Evolutionary conservation across 2,113 vertebrate species (phyloP).

Genomic region (Callopanchax toddi): DNA sequence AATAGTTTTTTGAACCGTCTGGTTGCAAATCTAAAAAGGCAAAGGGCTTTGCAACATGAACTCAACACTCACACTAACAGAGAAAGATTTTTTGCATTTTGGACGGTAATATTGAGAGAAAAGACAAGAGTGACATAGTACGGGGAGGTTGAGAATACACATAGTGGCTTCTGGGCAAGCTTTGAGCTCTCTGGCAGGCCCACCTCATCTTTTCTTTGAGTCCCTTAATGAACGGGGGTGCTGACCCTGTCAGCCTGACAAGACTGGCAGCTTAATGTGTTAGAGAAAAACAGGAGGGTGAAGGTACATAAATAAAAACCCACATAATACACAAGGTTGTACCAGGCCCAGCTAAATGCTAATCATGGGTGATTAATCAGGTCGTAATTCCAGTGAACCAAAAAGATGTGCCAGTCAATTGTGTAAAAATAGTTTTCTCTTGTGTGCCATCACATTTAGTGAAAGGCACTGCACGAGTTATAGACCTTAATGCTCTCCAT

Average conservation of each 20-base stretch:
- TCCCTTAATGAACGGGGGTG: slow-evolving; percentile 85
- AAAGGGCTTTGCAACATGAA: background rate
- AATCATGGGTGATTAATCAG: slow-evolving; percentile 91
- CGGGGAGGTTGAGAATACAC: slow-evolving; percentile 28
- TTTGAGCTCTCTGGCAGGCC: slow-evolving; percentile 28
- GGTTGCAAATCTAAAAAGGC: background rate
- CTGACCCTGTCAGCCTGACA: slow-evolving; percentile 87
- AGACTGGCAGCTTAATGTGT: slow-evolving; percentile 84
- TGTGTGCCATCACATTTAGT: slow-evolving; percentile 79
- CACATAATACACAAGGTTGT: slow-evolving; percentile 56
- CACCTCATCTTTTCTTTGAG: slow-evolving; percentile 83
- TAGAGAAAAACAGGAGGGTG: slow-evolving; percentile 65
- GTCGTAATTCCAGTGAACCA: slow-evolving; percentile 86
- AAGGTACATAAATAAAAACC: slow-evolving; percentile 62
- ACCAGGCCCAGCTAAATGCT: slow-evolving; percentile 81
- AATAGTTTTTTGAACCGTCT: too few relatives aligned
- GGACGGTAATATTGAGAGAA: slow-evolving; percentile 21
- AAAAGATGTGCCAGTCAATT: slow-evolving; percentile 88
- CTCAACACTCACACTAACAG: background rate
- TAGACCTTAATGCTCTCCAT: background rate
- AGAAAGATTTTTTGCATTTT: background rate
- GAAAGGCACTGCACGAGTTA: slow-evolving; percentile 34
- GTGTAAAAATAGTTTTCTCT: slow-evolving; percentile 85
- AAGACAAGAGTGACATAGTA: slow-evolving; percentile 42
- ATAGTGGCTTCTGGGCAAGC: slow-evolving; percentile 23